Conservation (phyloP, 2,113 vertebrate species). For the Bufo bufo region DNA sequence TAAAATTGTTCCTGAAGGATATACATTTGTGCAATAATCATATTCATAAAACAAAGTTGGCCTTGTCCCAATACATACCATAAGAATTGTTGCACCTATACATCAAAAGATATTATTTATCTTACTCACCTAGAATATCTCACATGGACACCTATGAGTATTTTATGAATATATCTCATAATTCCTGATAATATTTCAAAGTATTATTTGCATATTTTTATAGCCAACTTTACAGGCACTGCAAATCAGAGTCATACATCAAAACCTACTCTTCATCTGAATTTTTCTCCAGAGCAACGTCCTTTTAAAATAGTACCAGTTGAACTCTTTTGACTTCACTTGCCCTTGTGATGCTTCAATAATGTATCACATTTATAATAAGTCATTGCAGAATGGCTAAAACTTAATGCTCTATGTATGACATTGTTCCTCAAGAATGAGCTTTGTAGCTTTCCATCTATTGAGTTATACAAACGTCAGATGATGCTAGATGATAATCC, state of each 20-base stretch:
- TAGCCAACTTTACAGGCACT: constrained; percentile 26
- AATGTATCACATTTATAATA: constrained; percentile 46
- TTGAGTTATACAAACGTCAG: background rate
- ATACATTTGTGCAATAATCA: background rate
- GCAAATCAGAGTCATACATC: constrained; percentile 23
- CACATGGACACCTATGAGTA: background rate
- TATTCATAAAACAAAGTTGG: constrained; percentile 27
- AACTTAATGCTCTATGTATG: constrained; percentile 28
- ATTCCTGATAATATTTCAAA: constrained; percentile 27
- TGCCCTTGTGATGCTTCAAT: constrained; percentile 33
- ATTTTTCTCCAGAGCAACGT: background rate
- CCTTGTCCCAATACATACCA: background rate
- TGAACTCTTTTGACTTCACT: constrained; percentile 19
- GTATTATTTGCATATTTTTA: constrained; percentile 36
- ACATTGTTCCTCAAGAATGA: constrained; percentile 39
- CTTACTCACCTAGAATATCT: constrained; percentile 2
- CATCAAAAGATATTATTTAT: background rate
- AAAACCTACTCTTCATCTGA: background rate
- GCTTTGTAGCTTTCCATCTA: constrained; percentile 35
- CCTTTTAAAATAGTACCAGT: background rate
- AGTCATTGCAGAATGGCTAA: constrained; percentile 32
- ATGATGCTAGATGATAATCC: constrained; percentile 22
- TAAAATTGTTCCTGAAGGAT: background rate
- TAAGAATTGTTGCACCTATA: background rate
- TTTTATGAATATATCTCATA: constrained; percentile 24